Percentiles rank a stretch among this genome's conserved stretches.
These are phyloP conservation scores for Arenaria interpres DNA, from an alignment of 2,113 vertebrate genomes.

Conservation along the genomic window DNA sequence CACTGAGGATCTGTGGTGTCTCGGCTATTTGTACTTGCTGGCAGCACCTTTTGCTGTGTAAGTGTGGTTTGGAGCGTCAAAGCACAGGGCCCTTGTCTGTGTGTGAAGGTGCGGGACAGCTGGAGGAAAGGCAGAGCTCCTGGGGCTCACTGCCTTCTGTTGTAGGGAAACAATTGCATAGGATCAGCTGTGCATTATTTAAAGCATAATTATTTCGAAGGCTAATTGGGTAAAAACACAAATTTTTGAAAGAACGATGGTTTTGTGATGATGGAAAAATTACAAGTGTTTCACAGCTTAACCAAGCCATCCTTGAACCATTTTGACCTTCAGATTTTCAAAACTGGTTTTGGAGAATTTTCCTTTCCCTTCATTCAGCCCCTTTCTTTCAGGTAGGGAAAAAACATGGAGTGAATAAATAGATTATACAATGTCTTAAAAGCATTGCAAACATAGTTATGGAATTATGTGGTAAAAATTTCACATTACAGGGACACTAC, in stretches of 20 bases:
- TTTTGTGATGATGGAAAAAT: background rate
- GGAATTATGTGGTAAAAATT: conserved; percentile 7
- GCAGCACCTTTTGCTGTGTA: background rate
- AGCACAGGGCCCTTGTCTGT: background rate
- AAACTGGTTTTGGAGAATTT: background rate
- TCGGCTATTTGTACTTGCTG: background rate
- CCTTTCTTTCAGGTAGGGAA: background rate
- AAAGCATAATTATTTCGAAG: background rate
- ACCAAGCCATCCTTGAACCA: background rate
- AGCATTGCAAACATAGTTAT: conserved; percentile 3
- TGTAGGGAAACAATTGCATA: background rate
- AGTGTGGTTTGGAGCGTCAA: background rate
- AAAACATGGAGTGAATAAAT: background rate
- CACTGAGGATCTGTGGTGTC: background rate
- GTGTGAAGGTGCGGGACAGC: background rate
- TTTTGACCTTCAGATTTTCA: background rate
- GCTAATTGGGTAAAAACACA: background rate
- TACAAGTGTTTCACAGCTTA: background rate
- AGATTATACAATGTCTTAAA: background rate
- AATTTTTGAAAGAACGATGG: background rate
- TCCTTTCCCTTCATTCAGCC: background rate
- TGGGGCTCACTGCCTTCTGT: background rate
- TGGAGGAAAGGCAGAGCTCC: background rate
- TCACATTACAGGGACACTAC: background rate
- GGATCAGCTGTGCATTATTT: background rate